phyloP scores from a whole-genome alignment of 2,113 vertebrate species.

The Ornithorhynchus anatinus region DNA sequence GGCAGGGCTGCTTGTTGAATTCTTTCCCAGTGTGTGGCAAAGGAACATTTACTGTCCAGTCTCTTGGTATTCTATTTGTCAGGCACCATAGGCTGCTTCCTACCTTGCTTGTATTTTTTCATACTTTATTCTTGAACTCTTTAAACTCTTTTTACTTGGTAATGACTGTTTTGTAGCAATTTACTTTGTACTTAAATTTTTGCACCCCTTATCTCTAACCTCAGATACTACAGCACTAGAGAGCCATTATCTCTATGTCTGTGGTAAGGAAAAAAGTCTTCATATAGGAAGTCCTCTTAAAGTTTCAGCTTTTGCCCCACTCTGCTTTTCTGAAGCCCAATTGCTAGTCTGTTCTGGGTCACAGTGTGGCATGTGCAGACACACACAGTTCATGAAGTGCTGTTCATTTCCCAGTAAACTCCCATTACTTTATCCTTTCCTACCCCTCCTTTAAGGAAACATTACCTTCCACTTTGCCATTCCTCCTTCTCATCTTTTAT shows the following conservation, averaged over 20 bases:
- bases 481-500: background rate
- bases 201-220: background rate
- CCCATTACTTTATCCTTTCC: background rate
- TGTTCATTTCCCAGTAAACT: background rate
- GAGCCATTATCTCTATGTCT: background rate
- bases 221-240: background rate
- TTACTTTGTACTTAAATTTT: background rate
- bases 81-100: no score
- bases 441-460: background rate
- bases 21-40: background rate
- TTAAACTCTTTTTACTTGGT: background rate
- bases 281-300: background rate
- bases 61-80: background rate
- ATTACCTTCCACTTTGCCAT: background rate
- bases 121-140: slow-evolving; percentile 5
- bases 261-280: background rate
- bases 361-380: fast-evolving
- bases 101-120: no score
- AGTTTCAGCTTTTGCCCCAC: background rate
- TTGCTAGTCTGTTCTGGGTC: background rate
- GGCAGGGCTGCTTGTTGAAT: background rate
- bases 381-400: background rate
- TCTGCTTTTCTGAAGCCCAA: background rate
- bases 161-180: slow-evolving; percentile 20
- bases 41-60: background rate